A percentile compares a stretch with the other conserved stretches of the same genome.
phyloP scores from a whole-genome alignment of 2,113 vertebrate genomes.

The Steatornis caripensis region DNA sequence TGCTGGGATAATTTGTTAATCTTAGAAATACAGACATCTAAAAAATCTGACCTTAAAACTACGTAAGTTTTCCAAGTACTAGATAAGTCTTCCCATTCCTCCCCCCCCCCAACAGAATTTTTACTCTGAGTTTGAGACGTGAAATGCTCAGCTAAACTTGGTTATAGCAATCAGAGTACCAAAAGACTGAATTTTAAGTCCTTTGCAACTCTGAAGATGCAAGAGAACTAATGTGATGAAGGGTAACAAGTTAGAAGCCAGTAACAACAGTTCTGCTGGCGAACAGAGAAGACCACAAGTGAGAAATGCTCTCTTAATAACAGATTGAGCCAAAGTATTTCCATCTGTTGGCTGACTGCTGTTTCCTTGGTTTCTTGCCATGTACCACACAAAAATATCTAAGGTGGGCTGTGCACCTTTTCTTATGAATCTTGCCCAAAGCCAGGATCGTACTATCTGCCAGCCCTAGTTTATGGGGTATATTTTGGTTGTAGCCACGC shows the following conservation, averaged over 20 bases:
- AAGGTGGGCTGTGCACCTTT: neutral
- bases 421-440: neutral
- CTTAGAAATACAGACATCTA: neutral
- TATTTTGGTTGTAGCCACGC: neutral
- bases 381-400: neutral
- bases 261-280: neutral
- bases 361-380: neutral
- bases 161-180: neutral
- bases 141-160: neutral
- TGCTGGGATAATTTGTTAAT: neutral
- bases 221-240: accelerated
- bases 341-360: neutral
- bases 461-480: neutral
- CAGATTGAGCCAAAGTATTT: neutral
- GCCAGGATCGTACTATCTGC: neutral
- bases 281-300: neutral
- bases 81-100: neutral
- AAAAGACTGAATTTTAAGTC: neutral
- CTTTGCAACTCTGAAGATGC: neutral
- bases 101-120: neutral
- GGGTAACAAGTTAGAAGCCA: neutral
- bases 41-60: neutral
- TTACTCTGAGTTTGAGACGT: neutral
- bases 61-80: neutral
- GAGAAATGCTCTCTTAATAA: neutral